Base-by-base conservation (phyloP, 1,140 invertebrate genomes). In the Drosophila parvula region DNA sequence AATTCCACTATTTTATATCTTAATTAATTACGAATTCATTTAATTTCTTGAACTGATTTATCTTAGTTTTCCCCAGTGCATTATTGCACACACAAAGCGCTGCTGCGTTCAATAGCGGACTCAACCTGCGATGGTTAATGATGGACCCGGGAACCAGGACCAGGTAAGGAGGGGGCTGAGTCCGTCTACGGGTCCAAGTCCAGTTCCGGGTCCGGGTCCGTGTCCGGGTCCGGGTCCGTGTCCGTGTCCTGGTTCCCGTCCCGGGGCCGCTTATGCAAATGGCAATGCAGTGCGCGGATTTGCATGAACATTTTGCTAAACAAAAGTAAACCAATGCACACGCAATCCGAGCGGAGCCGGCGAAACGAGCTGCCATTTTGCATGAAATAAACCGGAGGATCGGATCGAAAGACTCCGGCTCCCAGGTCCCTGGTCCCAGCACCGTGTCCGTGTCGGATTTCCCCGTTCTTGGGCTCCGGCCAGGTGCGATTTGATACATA, bases 251-350 rank as follows among this genome's bases (percentile, higher is more conserved):
- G 64, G n/a, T 32, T 40, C 41, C 43, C 63, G 64, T 70, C 64
- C 64, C 36, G 63, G 67, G 74, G 74, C 74, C 74, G 74, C 74
- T 79, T 79, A 79, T 79, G 78, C 78, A 79, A 79, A 79, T 79
- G 78, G 61, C 56, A 74, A 56, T 64, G 63, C 73, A 59, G 69
- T 58, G 59, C 71, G 57, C 77, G 71, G 62, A 83, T 79, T 69
- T 70, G 48, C 63, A 60, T 53, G 64, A 60, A 83, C 75, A 78
- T 78, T 78, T 78, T 78, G 73, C 75, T 78, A 78, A 78, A 78
- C 61, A 70, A 78, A 82, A 82, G 69, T 82, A 69, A 78, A 65
- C 53, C 75, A 53, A 57, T 61, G 58, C 48, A 63, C 55, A 62
- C 53, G 74, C 74, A 76, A 76, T 67, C 38, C 73, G 73, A 75